Base-by-base conservation (phyloP, 2,113 vertebrate species). In the Amphiprion percula region DNA sequence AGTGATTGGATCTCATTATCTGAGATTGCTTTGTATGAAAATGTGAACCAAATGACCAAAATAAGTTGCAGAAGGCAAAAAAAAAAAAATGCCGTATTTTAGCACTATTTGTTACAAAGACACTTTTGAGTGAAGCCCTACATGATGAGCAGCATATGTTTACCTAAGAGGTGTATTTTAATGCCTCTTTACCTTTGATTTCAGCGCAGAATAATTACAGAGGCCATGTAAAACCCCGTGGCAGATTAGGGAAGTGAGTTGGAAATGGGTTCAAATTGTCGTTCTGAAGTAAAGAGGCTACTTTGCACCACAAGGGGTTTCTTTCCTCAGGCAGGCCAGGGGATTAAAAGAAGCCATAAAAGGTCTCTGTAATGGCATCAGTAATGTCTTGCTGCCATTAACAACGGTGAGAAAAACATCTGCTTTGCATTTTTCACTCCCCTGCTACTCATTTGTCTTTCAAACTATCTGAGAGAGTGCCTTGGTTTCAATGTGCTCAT, bases 341-440 rank as follows among this genome's bases (percentile, higher is more conserved):
- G 95, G 96, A 97, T 97, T 97, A 96, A 96, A 97, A 97, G 96
- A 95, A 96, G 96, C 96, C 95, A 95, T 94, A 94, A 94, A 97
- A 96, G 96, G 96, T 97, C 96, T 96, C 96, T 94, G 96, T 97
- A 98, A 98, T 96, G 96, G 96, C 94, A 95, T 95, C 94, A 92
- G 95, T 96, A 97, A 97, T 97, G 96, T 96, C 93, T 94, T 68
- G 88, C 90, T 90, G 89, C 91, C 91, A 91, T 94, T 93, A 93
- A 92, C 93, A 92, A 90, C 68, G 84, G 84, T 87, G 83, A 89
- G 83, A 90, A 94, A 95, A 94, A 95, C 93, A 95, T 95, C 93
- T 94, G 93, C 91, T 94, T 94, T 94, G 93, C 93, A 94, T 94
- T 93, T 94, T 91, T 91, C 87, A 85, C 90, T 94, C 93, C 91